phyloP scores from a whole-genome alignment of 2,888 invertebrate species.

The Sphaerophoria taeniata region DNA sequence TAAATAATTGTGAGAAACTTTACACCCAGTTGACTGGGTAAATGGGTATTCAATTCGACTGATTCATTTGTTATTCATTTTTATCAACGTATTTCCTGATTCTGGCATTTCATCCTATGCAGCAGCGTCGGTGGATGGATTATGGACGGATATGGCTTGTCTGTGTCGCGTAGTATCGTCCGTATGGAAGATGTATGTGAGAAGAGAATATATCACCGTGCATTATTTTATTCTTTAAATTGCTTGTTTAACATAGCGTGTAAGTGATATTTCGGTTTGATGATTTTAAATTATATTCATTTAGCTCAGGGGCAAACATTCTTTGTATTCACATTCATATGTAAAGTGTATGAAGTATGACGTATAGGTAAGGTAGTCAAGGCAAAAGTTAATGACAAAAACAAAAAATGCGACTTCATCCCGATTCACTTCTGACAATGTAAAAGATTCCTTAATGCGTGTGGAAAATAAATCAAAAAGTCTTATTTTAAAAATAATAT shows the following conservation, averaged over 20 bases:
- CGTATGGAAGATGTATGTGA: constrained; percentile 10
- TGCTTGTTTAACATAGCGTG: constrained; percentile 54
- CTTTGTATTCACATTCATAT: constrained; percentile 12
- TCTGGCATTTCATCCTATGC: constrained; percentile 39
- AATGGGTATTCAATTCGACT: constrained; percentile 53
- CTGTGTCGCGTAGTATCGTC: too few relatives aligned
- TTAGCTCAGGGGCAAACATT: constrained; percentile 5
- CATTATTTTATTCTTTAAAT: constrained; percentile 45
- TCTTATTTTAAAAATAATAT: too few relatives aligned
- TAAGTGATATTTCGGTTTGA: constrained; percentile 50
- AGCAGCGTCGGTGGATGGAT: neutral
- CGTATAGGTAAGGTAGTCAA: too few relatives aligned
- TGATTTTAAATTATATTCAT: constrained; percentile 42
- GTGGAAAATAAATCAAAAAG: too few relatives aligned
- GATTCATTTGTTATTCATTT: constrained; percentile 54
- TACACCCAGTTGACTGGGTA: constrained; percentile 49
- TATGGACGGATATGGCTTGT: neutral
- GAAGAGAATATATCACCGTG: constrained; percentile 10
- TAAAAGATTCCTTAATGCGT: too few relatives aligned
- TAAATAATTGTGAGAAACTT: constrained; percentile 51
- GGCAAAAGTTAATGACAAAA: constrained; percentile 14
- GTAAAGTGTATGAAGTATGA: too few relatives aligned
- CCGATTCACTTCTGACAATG: too few relatives aligned
- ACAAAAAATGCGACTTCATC: too few relatives aligned
- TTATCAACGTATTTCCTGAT: constrained; percentile 45